Conservation (phyloP, 2,113 vertebrate genomes). For the Polypterus bichir region DNA sequence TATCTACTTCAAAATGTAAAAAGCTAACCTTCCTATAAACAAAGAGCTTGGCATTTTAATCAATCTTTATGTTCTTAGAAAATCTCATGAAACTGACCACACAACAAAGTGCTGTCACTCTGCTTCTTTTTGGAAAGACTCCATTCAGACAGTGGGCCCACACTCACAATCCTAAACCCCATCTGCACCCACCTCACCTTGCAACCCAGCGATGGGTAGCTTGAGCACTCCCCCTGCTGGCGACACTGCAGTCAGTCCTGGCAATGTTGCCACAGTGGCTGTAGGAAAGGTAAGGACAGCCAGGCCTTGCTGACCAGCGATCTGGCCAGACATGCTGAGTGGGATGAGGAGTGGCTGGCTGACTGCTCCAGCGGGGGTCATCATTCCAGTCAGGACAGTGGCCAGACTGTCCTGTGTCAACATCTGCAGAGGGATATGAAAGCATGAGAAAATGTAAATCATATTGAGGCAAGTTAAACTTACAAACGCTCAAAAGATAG, state of each 20-base stretch:
- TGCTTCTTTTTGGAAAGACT: no score
- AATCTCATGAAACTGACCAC: no score
- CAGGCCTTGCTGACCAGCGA: constrained; percentile 81
- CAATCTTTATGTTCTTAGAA: no score
- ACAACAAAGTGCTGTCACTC: no score
- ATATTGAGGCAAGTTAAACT: no score
- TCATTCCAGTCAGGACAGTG: constrained; percentile 89
- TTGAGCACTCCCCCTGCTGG: constrained; percentile 75
- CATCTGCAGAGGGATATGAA: constrained; percentile 68
- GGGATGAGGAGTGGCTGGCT: constrained; percentile 93
- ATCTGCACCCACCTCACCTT: constrained; percentile 52
- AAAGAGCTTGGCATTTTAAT: no score
- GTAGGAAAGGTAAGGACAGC: constrained; percentile 87
- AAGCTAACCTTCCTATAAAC: no score
- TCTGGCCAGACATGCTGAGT: constrained; percentile 82
- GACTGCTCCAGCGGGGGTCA: constrained; percentile 84
- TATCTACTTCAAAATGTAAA: no score
- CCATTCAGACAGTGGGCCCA: no score
- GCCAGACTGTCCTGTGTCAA: constrained; percentile 93
- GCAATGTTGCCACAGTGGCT: constrained; percentile 75
- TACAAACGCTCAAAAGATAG: no score
- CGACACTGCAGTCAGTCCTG: constrained; percentile 67
- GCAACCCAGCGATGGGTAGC: constrained; percentile 73
- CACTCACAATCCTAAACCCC: no score
- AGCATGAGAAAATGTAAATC: no score